These are phyloP conservation scores for Augochlorella aurata DNA, from an alignment of 2,888 invertebrate genomes.

Conservation along the genomic window DNA sequence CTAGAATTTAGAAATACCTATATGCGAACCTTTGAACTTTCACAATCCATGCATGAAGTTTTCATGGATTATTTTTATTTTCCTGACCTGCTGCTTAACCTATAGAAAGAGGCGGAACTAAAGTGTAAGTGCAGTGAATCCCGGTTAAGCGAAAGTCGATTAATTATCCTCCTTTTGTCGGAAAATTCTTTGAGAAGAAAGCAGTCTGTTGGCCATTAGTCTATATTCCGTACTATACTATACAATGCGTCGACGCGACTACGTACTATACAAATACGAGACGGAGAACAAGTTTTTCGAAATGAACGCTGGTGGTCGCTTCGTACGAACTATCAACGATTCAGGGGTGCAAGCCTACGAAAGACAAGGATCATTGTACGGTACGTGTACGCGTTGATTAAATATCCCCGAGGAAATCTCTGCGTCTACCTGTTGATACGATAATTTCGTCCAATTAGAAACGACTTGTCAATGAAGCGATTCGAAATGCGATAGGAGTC, in stretches of 20 bases:
- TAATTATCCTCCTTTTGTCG: slow-evolving; percentile 5
- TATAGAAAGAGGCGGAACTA: slow-evolving; percentile 12
- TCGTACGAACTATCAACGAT: too few species aligned
- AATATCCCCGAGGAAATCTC: neutral
- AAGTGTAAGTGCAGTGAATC: slow-evolving; percentile 2
- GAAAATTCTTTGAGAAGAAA: neutral
- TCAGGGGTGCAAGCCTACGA: too few species aligned
- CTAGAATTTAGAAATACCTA: neutral
- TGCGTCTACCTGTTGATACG: neutral
- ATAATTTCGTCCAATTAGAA: neutral
- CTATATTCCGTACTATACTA: neutral
- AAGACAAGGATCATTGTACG: too few species aligned
- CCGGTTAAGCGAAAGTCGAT: neutral
- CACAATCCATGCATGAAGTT: neutral
- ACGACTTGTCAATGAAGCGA: slow-evolving; percentile 8
- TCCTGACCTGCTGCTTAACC: neutral
- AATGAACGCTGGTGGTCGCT: too few species aligned
- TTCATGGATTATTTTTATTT: slow-evolving; percentile 9
- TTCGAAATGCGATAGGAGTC: neutral
- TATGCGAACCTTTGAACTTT: neutral
- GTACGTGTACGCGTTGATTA: neutral
- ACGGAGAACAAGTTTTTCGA: too few species aligned
- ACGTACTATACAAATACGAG: too few species aligned
- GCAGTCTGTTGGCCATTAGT: neutral
- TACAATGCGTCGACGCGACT: neutral